Evolutionary conservation across 2,888 invertebrate species (phyloP).

Genomic region (Drosophila buzzatii): DNA sequence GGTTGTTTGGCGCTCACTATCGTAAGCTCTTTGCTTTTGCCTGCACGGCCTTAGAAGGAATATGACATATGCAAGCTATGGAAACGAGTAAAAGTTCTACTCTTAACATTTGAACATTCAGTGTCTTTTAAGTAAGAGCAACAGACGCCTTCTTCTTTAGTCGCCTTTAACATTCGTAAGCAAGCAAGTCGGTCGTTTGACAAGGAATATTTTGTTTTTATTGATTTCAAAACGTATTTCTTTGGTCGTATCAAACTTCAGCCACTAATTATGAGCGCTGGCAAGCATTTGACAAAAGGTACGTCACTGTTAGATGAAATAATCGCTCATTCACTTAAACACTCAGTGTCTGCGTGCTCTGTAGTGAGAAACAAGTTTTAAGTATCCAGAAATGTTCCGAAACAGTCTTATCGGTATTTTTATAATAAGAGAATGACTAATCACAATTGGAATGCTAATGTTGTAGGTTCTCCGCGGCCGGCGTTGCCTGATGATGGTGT

Average conservation of each 20-base stretch:
- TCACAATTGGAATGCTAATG: not conserved
- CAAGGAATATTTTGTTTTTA: not conserved
- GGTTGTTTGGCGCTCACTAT: not conserved
- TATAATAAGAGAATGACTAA: not conserved
- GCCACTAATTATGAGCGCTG: slow-evolving; percentile 51
- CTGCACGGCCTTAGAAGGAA: not conserved
- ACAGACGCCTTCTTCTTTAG: slow-evolving; percentile 15
- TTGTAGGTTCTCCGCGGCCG: slow-evolving; percentile 89
- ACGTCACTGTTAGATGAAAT: not conserved
- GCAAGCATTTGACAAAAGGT: slow-evolving; percentile 68
- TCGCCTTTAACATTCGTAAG: slow-evolving; percentile 21
- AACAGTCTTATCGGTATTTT: slow-evolving; percentile 21
- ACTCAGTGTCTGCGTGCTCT: slow-evolving; percentile 1
- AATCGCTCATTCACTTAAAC: not conserved
- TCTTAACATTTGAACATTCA: not conserved
- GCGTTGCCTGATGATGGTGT: slow-evolving; percentile 87
- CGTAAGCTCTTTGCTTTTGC: not conserved
- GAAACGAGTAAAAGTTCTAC: not conserved
- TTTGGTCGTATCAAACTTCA: slow-evolving; percentile 29
- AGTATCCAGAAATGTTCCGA: slow-evolving; percentile 10
- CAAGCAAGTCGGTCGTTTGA: not conserved
- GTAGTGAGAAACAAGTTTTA: slow-evolving; percentile 29
- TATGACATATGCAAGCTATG: not conserved
- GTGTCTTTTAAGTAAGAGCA: slow-evolving; percentile 16
- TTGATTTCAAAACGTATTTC: slow-evolving; percentile 10